Conservation (phyloP, 2,888 invertebrate species). For the Epinotia ramella region DNA sequence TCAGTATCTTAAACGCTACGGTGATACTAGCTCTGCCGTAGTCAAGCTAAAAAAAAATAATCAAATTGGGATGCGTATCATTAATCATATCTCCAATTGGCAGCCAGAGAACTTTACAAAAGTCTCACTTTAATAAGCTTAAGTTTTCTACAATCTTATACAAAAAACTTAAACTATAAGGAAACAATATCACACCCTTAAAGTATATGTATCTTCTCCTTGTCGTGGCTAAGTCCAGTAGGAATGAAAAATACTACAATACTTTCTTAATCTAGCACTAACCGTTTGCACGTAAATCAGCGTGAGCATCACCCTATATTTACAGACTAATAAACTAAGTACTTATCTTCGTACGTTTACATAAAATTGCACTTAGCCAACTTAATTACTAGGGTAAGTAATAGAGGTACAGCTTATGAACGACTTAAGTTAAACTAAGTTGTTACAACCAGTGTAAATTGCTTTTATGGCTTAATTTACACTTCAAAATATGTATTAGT, state of each 20-base stretch:
- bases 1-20: no score
- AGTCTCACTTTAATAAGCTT: no score
- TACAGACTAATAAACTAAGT: slow-evolving; percentile 33
- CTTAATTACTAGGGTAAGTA: slow-evolving; percentile 29
- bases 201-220: no score
- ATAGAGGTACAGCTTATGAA: slow-evolving; percentile 25
- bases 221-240: no score
- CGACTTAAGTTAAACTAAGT: slow-evolving; percentile 31
- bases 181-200: no score
- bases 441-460: slow-evolving; percentile 24
- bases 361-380: slow-evolving; percentile 42
- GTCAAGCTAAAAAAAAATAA: no score
- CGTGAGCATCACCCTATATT: slow-evolving; percentile 12
- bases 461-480: slow-evolving; percentile 24
- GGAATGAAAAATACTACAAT: not conserved
- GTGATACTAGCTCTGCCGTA: no score
- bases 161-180: no score
- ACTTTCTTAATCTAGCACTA: not conserved
- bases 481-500: not conserved
- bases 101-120: no score
- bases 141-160: no score
- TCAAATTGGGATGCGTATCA: no score
- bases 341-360: slow-evolving; percentile 38
- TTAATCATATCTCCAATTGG: no score
- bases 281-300: not conserved